phyloP scores from a whole-genome alignment of 1,140 invertebrate genomes.

The Drosophila hydei region DNA sequence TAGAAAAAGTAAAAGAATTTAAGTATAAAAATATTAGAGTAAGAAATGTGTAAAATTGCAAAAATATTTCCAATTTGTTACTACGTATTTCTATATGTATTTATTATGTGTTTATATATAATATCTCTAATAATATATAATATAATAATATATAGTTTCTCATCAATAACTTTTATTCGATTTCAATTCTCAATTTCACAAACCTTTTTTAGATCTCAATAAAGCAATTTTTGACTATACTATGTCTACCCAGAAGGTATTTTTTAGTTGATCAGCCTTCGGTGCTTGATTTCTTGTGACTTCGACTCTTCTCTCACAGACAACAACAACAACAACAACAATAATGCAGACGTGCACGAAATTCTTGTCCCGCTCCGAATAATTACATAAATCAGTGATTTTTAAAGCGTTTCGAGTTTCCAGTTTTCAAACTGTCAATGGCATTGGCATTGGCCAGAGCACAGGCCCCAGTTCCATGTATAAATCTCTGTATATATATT shows the following conservation, averaged over 20 bases:
- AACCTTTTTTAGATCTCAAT: no score
- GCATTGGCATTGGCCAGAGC: conserved; percentile 3
- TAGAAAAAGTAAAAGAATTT: no score
- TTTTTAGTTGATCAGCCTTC: not conserved
- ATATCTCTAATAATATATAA: no score
- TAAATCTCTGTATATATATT: conserved; percentile 8
- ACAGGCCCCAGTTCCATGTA: conserved; percentile 6
- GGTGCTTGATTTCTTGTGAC: not conserved
- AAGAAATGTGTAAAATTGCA: no score
- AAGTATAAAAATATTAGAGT: no score
- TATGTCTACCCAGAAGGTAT: conserved; percentile 14
- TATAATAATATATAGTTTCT: no score
- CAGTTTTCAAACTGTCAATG: conserved; percentile 72
- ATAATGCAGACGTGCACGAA: conserved; percentile 57
- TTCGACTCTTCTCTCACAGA: conserved; percentile 3
- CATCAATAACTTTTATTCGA: no score
- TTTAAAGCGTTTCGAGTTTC: conserved; percentile 81
- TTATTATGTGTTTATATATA: no score
- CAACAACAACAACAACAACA: conserved; percentile 6
- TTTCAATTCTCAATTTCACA: no score
- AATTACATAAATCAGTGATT: conserved; percentile 80
- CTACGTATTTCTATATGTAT: no score
- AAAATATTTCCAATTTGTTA: no score
- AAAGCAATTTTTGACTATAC: no score
- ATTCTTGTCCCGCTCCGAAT: conserved; percentile 77